These are phyloP conservation scores for Drosophila arizonae DNA, from an alignment of 1,140 invertebrate genomes.

Conservation along the genomic window DNA sequence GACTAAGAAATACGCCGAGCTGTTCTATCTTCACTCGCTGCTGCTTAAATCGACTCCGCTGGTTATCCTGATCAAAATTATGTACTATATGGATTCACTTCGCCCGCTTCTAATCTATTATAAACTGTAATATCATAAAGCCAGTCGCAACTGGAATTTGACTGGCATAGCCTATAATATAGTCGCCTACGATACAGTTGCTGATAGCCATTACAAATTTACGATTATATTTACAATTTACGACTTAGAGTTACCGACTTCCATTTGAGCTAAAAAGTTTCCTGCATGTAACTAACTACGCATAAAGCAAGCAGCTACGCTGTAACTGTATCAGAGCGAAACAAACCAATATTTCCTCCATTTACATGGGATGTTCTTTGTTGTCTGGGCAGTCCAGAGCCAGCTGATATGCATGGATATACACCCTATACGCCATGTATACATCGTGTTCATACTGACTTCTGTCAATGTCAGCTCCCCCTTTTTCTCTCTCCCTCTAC, in stretches of 20 bases:
- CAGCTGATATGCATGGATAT: slow-evolving; percentile 15
- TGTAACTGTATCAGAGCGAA: neutral
- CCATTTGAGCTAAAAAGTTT: slow-evolving; percentile 11
- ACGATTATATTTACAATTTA: neutral
- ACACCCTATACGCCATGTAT: neutral
- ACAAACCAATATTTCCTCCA: neutral
- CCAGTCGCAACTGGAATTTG: no score
- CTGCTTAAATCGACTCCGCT: no score
- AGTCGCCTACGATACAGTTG: neutral
- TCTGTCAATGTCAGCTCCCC: neutral
- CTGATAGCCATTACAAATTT: slow-evolving; percentile 3
- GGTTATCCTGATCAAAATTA: no score
- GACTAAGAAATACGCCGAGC: no score
- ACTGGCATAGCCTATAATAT: no score
- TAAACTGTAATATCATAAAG: no score
- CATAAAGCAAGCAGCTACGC: neutral
- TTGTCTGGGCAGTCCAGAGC: slow-evolving; percentile 17
- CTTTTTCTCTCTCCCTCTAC: neutral
- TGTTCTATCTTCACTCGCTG: no score
- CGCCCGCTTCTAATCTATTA: no score
- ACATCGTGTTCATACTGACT: neutral
- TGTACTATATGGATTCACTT: no score
- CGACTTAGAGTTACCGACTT: slow-evolving; percentile 2
- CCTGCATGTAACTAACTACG: slow-evolving; percentile 2
- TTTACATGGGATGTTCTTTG: slow-evolving; percentile 31